Evolutionary conservation across 2,888 invertebrate genomes (phyloP).

Genomic region (Acrobasis repandana): DNA sequence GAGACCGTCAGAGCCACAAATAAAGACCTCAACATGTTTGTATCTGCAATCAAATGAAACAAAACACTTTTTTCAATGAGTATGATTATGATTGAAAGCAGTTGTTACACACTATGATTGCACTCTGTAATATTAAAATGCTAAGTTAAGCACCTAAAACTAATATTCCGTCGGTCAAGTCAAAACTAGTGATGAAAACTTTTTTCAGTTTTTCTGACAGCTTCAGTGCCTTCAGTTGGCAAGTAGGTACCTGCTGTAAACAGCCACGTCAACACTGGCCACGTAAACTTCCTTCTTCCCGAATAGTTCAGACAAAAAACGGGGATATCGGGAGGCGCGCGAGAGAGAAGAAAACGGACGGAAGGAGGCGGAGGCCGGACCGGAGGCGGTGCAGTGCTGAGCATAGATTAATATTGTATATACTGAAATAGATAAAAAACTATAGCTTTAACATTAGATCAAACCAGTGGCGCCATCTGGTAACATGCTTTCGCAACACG

Average conservation of each 20-base stretch:
- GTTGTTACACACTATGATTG: not conserved
- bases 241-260: slow-evolving; percentile 36
- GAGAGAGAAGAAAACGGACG: not conserved
- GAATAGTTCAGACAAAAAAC: slow-evolving; percentile 38
- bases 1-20: slow-evolving; percentile 65
- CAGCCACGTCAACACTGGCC: slow-evolving; percentile 68
- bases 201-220: not conserved
- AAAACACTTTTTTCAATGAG: not conserved
- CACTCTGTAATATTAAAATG: not conserved
- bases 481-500: too few relatives aligned
- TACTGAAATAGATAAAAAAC: too few relatives aligned
- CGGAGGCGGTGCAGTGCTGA: slow-evolving; percentile 14
- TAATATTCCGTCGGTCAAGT: not conserved
- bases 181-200: not conserved
- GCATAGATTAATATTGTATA: too few relatives aligned
- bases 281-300: slow-evolving; percentile 66
- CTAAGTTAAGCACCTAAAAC: not conserved
- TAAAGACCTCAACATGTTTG: slow-evolving; percentile 63
- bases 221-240: slow-evolving; percentile 23
- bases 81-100: not conserved
- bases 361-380: slow-evolving; percentile 1
- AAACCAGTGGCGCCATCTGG: too few relatives aligned
- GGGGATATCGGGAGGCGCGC: slow-evolving; percentile 37
- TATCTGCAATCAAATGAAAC: not conserved
- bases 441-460: too few relatives aligned